These are phyloP conservation scores for Corapipo altera DNA, from an alignment of 2,113 vertebrate genomes.

Conservation along the genomic window DNA sequence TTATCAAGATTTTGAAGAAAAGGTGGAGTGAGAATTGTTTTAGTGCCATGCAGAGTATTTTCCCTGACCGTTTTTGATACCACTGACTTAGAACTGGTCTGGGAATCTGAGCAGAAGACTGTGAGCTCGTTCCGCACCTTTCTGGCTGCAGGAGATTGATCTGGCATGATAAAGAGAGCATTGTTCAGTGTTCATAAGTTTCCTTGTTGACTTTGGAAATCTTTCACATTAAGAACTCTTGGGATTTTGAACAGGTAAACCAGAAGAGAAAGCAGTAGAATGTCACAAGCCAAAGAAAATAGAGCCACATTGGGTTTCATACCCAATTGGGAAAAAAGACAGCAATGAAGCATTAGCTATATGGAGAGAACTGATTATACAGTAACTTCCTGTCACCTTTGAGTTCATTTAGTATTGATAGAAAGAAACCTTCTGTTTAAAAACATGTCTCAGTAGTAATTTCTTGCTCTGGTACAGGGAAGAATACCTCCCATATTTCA, in stretches of 20 bases:
- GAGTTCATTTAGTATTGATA: not conserved
- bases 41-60: not conserved
- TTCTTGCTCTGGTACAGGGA: not conserved
- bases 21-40: not conserved
- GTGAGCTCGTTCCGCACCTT: not conserved
- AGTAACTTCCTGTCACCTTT: not conserved
- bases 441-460: not conserved
- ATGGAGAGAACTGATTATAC: not conserved
- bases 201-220: not conserved
- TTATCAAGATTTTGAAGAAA: not conserved
- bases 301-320: not conserved
- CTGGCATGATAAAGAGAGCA: not conserved
- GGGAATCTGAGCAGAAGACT: not conserved
- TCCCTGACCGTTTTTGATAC: not conserved
- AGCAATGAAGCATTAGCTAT: not conserved
- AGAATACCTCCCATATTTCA: not conserved
- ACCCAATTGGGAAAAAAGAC: not conserved
- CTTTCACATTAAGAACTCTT: not conserved
- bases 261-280: not conserved
- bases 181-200: not conserved
- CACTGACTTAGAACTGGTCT: not conserved
- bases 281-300: not conserved
- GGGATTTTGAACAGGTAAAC: not conserved
- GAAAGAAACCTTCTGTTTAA: not conserved
- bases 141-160: not conserved